A percentile compares a stretch with the other conserved stretches of the same genome.
These are phyloP conservation scores for Erinaceus europaeus DNA, from an alignment of 2,113 vertebrate genomes.

Conservation along the genomic window DNA sequence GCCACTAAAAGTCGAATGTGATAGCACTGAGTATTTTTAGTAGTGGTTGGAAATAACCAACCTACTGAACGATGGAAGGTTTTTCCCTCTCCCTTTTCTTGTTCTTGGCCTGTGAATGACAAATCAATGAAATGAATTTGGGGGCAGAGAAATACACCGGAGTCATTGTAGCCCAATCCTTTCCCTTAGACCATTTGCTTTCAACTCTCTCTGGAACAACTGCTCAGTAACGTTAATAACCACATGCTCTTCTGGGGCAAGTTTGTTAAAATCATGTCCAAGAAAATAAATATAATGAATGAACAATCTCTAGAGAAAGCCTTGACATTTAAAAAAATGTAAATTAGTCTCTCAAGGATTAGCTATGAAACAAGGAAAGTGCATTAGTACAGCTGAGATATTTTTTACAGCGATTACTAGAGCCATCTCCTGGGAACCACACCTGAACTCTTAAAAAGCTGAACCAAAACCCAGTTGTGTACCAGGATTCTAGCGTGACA, in stretches of 20 bases:
- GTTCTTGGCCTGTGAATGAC: constrained; percentile 10
- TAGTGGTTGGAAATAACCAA: background rate
- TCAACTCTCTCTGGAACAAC: constrained; percentile 78
- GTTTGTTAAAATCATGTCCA: constrained; percentile 82
- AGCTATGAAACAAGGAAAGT: constrained; percentile 68
- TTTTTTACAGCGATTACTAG: constrained; percentile 73
- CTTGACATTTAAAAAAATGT: constrained; percentile 78
- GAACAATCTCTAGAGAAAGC: constrained; percentile 82
- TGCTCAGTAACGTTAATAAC: constrained; percentile 78
- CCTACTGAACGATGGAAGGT: background rate
- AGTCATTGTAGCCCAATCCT: constrained; percentile 61
- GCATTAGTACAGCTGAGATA: constrained; percentile 70
- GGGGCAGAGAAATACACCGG: constrained; percentile 62
- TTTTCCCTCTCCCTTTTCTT: background rate
- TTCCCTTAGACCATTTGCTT: constrained; percentile 78
- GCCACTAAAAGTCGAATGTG: background rate
- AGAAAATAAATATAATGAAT: constrained; percentile 86
- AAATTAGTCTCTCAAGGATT: constrained; percentile 78
- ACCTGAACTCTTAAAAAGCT: constrained; percentile 71
- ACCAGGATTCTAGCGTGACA: constrained; percentile 70
- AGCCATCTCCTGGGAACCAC: constrained; percentile 72
- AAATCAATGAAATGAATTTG: constrained; percentile 72
- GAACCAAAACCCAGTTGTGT: constrained; percentile 71
- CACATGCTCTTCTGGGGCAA: constrained; percentile 76
- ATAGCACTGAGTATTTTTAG: background rate